A percentile compares a stretch with the other conserved stretches of the same genome.
phyloP scores from a whole-genome alignment of 1,140 invertebrate genomes.

The Coptotermes formosanus region DNA sequence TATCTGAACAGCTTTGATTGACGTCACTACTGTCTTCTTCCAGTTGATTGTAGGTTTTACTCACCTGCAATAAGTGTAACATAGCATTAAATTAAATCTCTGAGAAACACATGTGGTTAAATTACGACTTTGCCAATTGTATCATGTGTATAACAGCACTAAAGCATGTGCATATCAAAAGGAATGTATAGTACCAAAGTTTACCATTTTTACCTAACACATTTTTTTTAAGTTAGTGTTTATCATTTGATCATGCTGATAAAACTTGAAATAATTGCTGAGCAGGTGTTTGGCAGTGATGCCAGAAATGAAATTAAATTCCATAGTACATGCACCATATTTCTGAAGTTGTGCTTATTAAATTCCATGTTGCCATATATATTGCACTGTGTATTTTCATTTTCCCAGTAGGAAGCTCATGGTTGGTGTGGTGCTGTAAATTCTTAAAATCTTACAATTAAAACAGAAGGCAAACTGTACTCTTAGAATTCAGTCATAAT shows the following conservation, averaged over 20 bases:
- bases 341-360: too few species aligned
- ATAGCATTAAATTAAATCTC: not conserved
- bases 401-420: too few species aligned
- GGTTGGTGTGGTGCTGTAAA: too few species aligned
- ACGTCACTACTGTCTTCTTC: not conserved
- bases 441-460: too few species aligned
- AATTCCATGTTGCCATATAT: too few species aligned
- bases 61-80: not conserved
- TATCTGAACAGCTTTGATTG: not conserved
- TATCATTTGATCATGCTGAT: not conserved
- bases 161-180: not conserved
- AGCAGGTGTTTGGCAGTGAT: too few species aligned
- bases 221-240: not conserved
- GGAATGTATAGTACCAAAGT: not conserved
- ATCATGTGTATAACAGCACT: not conserved
- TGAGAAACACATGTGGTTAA: not conserved
- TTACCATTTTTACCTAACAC: not conserved
- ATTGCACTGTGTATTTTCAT: too few species aligned
- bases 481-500: too few species aligned
- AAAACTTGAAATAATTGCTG: too few species aligned
- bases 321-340: too few species aligned
- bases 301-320: too few species aligned
- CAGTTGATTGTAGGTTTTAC: not conserved
- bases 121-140: not conserved
- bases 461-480: too few species aligned